A percentile compares a stretch with the other conserved stretches of the same genome.
Conservation (phyloP, 2,797 vertebrate genomes). For the Myotis daubentonii region DNA sequence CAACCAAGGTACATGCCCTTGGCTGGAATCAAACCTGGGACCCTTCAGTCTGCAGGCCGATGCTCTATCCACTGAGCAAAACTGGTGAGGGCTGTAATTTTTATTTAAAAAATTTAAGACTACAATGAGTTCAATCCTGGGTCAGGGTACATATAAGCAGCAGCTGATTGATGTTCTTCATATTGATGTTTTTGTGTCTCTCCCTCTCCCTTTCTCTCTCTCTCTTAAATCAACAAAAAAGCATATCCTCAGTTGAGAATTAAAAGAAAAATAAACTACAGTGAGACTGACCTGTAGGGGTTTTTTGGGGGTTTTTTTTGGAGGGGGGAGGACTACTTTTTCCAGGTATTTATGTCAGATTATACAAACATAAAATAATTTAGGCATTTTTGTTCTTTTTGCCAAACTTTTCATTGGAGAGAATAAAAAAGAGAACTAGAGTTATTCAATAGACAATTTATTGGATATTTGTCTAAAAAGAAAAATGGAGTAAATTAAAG, state of each 20-base stretch:
- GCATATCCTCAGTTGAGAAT: background rate
- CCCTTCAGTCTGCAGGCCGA: too few species aligned
- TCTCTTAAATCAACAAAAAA: background rate
- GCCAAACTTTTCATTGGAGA: background rate
- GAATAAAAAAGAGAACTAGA: background rate
- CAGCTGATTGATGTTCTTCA: background rate
- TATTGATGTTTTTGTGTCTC: background rate
- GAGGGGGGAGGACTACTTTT: background rate
- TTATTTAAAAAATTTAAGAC: conserved; percentile 27
- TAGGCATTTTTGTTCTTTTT: conserved; percentile 24
- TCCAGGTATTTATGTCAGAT: background rate
- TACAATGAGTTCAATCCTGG: background rate
- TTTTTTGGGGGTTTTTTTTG: too few species aligned
- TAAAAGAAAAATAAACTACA: background rate
- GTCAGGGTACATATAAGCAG: background rate
- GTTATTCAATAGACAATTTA: background rate
- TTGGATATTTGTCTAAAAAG: background rate
- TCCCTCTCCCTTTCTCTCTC: background rate
- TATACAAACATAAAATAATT: background rate
- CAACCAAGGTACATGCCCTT: too few species aligned
- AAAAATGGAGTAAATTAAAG: conserved; percentile 18
- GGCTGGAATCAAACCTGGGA: too few species aligned
- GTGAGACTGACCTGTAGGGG: background rate
- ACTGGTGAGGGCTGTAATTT: too few species aligned
- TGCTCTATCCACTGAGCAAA: too few species aligned